These are phyloP conservation scores for Trogon melanurus DNA, from an alignment of 2,113 vertebrate genomes.

Conservation along the genomic window DNA sequence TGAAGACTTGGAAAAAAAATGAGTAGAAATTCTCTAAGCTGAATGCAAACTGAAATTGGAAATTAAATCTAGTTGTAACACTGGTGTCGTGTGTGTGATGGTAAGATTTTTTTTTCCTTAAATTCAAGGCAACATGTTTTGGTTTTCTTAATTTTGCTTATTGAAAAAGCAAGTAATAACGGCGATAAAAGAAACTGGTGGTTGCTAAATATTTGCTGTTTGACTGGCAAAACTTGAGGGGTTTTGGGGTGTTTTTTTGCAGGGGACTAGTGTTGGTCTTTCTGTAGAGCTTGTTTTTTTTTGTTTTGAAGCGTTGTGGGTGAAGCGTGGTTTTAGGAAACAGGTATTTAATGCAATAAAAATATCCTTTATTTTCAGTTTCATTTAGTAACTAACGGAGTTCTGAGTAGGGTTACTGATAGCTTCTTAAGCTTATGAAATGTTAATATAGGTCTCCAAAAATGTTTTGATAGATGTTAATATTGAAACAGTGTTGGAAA, in stretches of 20 bases:
- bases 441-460: slow-evolving; percentile 19
- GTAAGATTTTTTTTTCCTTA: background rate
- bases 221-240: background rate
- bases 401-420: background rate
- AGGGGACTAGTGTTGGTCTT: fast-evolving
- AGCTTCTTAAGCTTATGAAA: background rate
- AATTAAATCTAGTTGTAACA: background rate
- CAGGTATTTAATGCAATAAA: background rate
- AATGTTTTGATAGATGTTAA: slow-evolving; percentile 42
- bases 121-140: background rate
- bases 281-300: background rate
- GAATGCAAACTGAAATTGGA: background rate
- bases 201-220: background rate
- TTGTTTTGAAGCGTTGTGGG: background rate
- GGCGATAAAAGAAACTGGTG: background rate
- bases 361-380: background rate
- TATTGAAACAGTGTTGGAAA: slow-evolving; percentile 22
- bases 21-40: background rate
- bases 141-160: background rate
- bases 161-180: background rate
- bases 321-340: background rate
- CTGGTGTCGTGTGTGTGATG: background rate
- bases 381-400: background rate
- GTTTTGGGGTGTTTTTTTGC: fast-evolving
- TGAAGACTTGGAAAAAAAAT: background rate